These are phyloP conservation scores for Dilophus febrilis DNA, from an alignment of 2,888 invertebrate genomes.

Conservation along the genomic window DNA sequence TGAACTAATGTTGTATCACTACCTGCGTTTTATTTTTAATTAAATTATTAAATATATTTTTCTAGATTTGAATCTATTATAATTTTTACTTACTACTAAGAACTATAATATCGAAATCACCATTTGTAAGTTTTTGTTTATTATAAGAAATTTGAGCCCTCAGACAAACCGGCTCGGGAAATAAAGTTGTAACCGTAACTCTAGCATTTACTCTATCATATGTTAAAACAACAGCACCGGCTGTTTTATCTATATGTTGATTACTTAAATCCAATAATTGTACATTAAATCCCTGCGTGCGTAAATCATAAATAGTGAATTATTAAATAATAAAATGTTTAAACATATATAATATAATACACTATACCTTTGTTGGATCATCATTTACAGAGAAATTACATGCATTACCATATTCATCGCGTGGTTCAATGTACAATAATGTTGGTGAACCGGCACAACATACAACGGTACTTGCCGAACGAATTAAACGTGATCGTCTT, in stretches of 20 bases:
- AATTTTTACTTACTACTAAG: slow-evolving; percentile 51
- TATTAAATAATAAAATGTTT: slow-evolving; percentile 5
- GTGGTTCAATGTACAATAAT: slow-evolving; percentile 69
- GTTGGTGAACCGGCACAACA: slow-evolving; percentile 63
- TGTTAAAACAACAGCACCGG: slow-evolving; percentile 41
- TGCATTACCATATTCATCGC: slow-evolving; percentile 81
- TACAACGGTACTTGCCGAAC: slow-evolving; percentile 69
- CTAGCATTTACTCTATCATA: slow-evolving; percentile 67
- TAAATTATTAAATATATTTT: neutral
- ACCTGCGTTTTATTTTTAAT: slow-evolving; percentile 30
- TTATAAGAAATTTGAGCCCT: slow-evolving; percentile 63
- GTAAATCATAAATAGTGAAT: slow-evolving; percentile 11
- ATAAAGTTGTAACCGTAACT: slow-evolving; percentile 57
- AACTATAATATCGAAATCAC: slow-evolving; percentile 83
- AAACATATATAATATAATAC: neutral
- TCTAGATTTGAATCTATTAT: neutral
- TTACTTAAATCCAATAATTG: slow-evolving; percentile 42
- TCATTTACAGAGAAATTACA: slow-evolving; percentile 44
- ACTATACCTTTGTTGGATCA: slow-evolving; percentile 38
- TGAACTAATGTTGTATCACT: slow-evolving; percentile 69
- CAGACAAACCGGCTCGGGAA: slow-evolving; percentile 66
- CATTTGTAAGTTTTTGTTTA: slow-evolving; percentile 62
- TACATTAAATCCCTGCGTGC: slow-evolving; percentile 42
- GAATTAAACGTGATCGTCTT: slow-evolving; percentile 63
- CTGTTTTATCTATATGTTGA: slow-evolving; percentile 35